Evolutionary conservation across 2,797 vertebrate genomes (phyloP).

Genomic region (Leptatherina wallacei): DNA sequence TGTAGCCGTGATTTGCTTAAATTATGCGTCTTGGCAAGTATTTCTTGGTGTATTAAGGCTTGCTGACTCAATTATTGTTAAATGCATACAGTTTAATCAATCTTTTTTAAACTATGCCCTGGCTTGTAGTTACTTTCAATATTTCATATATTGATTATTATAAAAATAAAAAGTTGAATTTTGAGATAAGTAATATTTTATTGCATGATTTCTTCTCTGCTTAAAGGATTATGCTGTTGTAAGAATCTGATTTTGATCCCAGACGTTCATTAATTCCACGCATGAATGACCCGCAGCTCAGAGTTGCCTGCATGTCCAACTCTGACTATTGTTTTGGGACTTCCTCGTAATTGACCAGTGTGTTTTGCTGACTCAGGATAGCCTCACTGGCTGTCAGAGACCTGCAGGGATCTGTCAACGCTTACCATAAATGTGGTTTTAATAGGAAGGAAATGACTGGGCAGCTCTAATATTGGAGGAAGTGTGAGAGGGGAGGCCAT

Average conservation of each 20-base stretch:
- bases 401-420: slow-evolving; percentile 23
- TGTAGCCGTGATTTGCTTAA: slow-evolving; percentile 27
- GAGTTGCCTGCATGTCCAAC: slow-evolving; percentile 6
- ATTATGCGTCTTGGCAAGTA: slow-evolving; percentile 32
- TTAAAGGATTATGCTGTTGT: slow-evolving; percentile 14
- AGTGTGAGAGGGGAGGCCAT: background rate
- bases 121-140: slow-evolving; percentile 9
- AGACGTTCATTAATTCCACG: slow-evolving; percentile 51
- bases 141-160: background rate
- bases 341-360: slow-evolving; percentile 38
- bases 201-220: slow-evolving; percentile 1
- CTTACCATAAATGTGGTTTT: slow-evolving; percentile 58
- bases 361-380: slow-evolving; percentile 63
- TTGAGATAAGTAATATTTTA: slow-evolving; percentile 9
- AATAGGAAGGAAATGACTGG: slow-evolving; percentile 57
- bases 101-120: slow-evolving; percentile 6
- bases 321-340: slow-evolving; percentile 31
- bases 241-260: slow-evolving; percentile 21
- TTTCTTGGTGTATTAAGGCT: slow-evolving; percentile 11
- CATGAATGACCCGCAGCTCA: slow-evolving; percentile 31
- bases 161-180: background rate
- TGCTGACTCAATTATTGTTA: slow-evolving; percentile 36
- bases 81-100: slow-evolving; percentile 25
- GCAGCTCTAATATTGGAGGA: slow-evolving; percentile 18
- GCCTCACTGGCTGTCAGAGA: slow-evolving; percentile 41